These are phyloP conservation scores for Sebastes reedi DNA, from an alignment of 2,797 vertebrate species.

Conservation along the genomic window DNA sequence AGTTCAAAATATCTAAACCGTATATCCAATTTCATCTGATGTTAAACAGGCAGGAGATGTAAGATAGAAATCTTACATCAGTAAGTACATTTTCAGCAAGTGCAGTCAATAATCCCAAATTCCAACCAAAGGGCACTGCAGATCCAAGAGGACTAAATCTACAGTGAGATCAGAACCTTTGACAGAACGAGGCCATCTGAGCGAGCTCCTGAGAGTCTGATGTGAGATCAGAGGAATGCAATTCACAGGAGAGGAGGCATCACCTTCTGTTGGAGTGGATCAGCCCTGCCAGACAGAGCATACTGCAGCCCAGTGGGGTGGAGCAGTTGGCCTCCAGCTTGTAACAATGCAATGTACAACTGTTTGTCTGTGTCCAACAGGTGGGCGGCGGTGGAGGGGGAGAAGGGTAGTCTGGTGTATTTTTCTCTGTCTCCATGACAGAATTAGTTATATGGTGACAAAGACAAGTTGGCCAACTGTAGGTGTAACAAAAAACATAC, in stretches of 20 bases:
- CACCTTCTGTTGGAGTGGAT: constrained; percentile 64
- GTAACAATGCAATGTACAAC: constrained; percentile 78
- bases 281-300: constrained; percentile 58
- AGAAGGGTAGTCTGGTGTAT: constrained; percentile 60
- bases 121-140: constrained; percentile 17
- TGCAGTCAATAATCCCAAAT: constrained; percentile 31
- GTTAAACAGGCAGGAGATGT: not conserved
- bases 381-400: constrained; percentile 64
- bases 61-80: not conserved
- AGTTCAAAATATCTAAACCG: not conserved
- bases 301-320: constrained; percentile 45
- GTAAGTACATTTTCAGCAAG: constrained; percentile 11
- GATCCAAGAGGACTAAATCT: constrained; percentile 22
- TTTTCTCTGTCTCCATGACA: constrained; percentile 76
- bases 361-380: constrained; percentile 78
- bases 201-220: constrained; percentile 47
- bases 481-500: constrained; percentile 15
- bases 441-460: constrained; percentile 60
- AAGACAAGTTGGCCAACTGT: constrained; percentile 37
- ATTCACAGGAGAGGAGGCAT: constrained; percentile 59
- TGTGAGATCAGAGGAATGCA: constrained; percentile 67
- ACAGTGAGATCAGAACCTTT: constrained; percentile 19
- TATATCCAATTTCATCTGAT: not conserved
- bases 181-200: constrained; percentile 39
- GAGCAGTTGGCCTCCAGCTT: constrained; percentile 51